phyloP scores from a whole-genome alignment of 2,888 invertebrate genomes.

The Leptinotarsa tumamoca region DNA sequence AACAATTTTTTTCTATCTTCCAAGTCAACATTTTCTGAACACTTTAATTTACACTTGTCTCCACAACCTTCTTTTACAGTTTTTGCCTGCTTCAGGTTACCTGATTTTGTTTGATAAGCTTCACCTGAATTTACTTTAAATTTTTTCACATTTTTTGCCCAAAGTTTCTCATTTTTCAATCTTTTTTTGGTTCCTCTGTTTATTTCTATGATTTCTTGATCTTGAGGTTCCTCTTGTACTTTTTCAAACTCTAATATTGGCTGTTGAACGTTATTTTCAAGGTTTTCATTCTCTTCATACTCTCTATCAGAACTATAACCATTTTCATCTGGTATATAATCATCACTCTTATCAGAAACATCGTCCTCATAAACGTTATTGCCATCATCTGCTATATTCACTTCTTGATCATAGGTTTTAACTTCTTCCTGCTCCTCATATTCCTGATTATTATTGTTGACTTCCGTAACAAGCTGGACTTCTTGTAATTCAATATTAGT shows the following conservation, averaged over 20 bases:
- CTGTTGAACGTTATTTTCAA: slow-evolving; percentile 19
- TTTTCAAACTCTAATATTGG: slow-evolving; percentile 7
- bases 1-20: slow-evolving; percentile 11
- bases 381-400: slow-evolving; percentile 6
- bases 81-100: neutral
- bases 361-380: slow-evolving; percentile 15
- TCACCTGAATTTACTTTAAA: slow-evolving; percentile 15
- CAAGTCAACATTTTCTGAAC: slow-evolving; percentile 11
- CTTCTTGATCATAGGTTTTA: slow-evolving; percentile 7
- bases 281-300: slow-evolving; percentile 14
- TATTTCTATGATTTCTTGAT: slow-evolving; percentile 16
- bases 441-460: slow-evolving; percentile 15
- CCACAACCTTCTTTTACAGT: slow-evolving; percentile 16
- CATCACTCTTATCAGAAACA: slow-evolving; percentile 21
- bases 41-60: slow-evolving; percentile 13
- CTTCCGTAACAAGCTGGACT: slow-evolving; percentile 17
- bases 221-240: slow-evolving; percentile 9
- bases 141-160: neutral
- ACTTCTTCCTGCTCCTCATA: slow-evolving; percentile 14
- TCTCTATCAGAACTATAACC: slow-evolving; percentile 10
- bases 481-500: slow-evolving; percentile 21
- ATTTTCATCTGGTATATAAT: slow-evolving; percentile 20
- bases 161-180: neutral
- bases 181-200: slow-evolving; percentile 6
- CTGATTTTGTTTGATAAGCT: slow-evolving; percentile 15